phyloP scores from a whole-genome alignment of 2,797 vertebrate genomes.

The Pempheris klunzingeri region DNA sequence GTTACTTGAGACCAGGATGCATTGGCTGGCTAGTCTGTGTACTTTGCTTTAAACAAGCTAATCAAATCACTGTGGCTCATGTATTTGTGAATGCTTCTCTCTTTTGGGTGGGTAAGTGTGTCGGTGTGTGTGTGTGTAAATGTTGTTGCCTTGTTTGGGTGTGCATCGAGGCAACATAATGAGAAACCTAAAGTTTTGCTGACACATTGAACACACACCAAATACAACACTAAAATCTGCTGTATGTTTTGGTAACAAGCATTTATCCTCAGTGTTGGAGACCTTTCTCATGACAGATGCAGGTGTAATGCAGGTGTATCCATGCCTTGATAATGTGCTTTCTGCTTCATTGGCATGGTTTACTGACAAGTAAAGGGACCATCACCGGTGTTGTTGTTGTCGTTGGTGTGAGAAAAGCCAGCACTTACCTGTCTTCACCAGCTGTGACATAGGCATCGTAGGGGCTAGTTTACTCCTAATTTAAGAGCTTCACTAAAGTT shows the following conservation, averaged over 20 bases:
- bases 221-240: background rate
- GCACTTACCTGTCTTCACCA: background rate
- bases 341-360: background rate
- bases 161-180: conserved; percentile 8
- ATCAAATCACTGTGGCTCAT: conserved; percentile 53
- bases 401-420: background rate
- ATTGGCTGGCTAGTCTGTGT: conserved; percentile 25
- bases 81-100: conserved; percentile 26
- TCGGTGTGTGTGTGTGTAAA: background rate
- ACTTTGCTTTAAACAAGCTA: conserved; percentile 35
- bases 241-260: background rate
- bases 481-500: background rate
- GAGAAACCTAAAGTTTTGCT: background rate
- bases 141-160: conserved; percentile 15
- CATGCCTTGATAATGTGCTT: background rate
- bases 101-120: background rate
- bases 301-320: background rate
- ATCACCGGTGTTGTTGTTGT: background rate
- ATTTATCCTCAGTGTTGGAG: background rate
- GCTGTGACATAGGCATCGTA: too few relatives aligned
- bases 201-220: background rate
- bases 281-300: background rate
- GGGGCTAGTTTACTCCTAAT: too few relatives aligned
- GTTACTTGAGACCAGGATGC: conserved; percentile 21
- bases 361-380: background rate